Base-by-base conservation (phyloP, 2,797 vertebrate genomes). In the Spinus olivaceus region DNA sequence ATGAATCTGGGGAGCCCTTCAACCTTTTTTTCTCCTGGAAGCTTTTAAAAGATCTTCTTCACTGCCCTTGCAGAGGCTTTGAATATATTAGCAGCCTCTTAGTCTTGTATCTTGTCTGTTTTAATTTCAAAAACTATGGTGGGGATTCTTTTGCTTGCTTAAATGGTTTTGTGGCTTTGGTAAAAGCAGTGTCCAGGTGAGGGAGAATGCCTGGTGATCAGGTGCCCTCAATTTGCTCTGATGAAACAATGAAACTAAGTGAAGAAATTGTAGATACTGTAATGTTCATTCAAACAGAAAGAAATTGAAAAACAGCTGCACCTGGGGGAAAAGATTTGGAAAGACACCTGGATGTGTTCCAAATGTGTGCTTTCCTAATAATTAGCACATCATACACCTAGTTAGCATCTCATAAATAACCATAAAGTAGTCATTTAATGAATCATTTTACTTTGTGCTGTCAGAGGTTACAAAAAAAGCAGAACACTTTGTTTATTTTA, bases 381-480 rank as follows among this genome's bases (percentile, higher is more conserved):
- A 98, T 98, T 98, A 98, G 96, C 96, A 97, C 97, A 97, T 97
- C 97, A 96, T 80, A 97, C 85, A 97, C 78, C 95, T 97, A 97
- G 88, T 97, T 98, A 98, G 94, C 97, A 98, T 98, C 97, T 98
- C 98, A 98, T 98, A 97, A 97, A 98, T 98, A 98, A 97, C 96
- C 97, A 98, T 97, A 94, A 94, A 93, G 91, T 94, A 93, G 93
- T 93, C 88, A 97, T 95, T 97, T 97, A 98, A 97, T 97, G 97
- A 97, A 96, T 97, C 92, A 90, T 96, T 97, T 97, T 96, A 96
- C 90, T 97, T 92, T 97, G 81, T 94, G 94, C 97, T 97, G 96
- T 97, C 97, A 98, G 95, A 97, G 97, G 97, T 97, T 97, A 97
- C 90, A 86, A 88, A 89, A 95, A 95, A 97, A 96, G 90, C 94